These are phyloP conservation scores for Echinometra lucunter DNA, from an alignment of 53 echinoderm and acorn worm species.

Conservation along the genomic window DNA sequence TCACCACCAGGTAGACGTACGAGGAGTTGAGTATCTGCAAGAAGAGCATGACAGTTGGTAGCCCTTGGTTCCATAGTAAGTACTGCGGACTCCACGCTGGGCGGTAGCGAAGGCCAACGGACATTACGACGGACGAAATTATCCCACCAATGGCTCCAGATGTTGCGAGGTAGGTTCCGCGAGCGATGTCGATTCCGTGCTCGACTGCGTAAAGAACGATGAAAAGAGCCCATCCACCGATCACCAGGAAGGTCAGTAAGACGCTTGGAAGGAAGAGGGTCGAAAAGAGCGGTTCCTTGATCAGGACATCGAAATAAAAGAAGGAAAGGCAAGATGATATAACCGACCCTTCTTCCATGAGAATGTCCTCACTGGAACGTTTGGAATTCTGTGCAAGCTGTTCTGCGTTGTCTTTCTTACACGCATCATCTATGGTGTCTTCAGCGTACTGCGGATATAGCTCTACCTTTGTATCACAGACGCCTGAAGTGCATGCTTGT, in stretches of 20 bases:
- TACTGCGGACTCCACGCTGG: constrained; percentile 36
- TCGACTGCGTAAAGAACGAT: constrained; percentile 25
- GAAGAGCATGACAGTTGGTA: constrained; percentile 9
- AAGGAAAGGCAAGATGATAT: background rate
- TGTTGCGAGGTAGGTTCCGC: constrained; percentile 45
- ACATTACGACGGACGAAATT: background rate
- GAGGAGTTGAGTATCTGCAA: constrained; percentile 46
- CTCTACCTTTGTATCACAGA: background rate
- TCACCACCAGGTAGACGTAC: constrained; percentile 19
- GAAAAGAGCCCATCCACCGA: constrained; percentile 59
- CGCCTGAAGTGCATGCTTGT: background rate
- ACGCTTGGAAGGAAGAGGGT: background rate
- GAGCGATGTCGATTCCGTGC: constrained; percentile 48
- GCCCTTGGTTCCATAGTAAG: background rate
- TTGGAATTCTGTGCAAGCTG: background rate
- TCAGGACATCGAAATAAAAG: constrained; percentile 26
- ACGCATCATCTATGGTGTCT: background rate
- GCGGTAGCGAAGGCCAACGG: constrained; percentile 33
- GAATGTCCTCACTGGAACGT: background rate
- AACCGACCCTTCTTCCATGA: background rate
- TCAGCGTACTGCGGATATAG: background rate
- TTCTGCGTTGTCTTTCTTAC: background rate
- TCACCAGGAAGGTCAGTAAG: constrained; percentile 41
- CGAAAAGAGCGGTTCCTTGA: constrained; percentile 42
- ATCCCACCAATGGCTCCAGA: constrained; percentile 53